These are phyloP conservation scores for Hippocampus mohnikei DNA, from an alignment of 2,113 vertebrate genomes.

Conservation along the genomic window DNA sequence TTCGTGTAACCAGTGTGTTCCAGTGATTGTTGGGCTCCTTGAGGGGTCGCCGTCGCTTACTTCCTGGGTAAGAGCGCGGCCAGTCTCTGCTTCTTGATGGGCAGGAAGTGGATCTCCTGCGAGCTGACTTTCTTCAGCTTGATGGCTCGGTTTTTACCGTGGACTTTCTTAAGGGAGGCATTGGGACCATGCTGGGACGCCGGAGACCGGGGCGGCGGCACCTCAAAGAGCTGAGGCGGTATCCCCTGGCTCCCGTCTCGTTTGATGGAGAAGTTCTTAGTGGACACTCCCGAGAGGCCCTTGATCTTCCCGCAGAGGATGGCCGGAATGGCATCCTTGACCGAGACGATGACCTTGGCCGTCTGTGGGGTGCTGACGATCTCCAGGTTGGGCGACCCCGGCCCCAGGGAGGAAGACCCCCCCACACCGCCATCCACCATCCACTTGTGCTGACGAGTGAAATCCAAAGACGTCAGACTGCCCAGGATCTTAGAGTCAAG, in stretches of 20 bases:
- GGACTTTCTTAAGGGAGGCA: constrained; percentile 82
- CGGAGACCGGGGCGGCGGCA: constrained; percentile 68
- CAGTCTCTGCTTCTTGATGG: constrained; percentile 97
- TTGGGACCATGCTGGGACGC: constrained; percentile 74
- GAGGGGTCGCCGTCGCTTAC: constrained; percentile 64
- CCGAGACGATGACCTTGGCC: constrained; percentile 94
- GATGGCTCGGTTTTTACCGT: constrained; percentile 86
- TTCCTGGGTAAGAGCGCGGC: constrained; percentile 95
- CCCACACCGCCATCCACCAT: constrained; percentile 72
- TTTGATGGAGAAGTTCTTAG: constrained; percentile 98
- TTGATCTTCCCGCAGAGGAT: constrained; percentile 97
- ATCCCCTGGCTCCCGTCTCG: constrained; percentile 84
- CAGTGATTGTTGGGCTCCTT: not conserved
- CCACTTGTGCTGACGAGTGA: constrained; percentile 84
- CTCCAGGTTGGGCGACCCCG: constrained; percentile 82
- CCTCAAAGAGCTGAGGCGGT: constrained; percentile 80
- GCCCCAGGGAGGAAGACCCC: constrained; percentile 49
- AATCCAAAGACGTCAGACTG: constrained; percentile 71
- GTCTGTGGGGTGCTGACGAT: constrained; percentile 87
- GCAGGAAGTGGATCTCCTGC: constrained; percentile 96
- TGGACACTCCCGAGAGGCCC: constrained; percentile 93
- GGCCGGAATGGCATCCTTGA: constrained; percentile 91
- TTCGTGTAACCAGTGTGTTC: not conserved
- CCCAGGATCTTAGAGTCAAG: constrained; percentile 71
- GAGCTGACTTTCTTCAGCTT: constrained; percentile 99